Percentiles rank a stretch among this genome's conserved stretches.
phyloP scores from a whole-genome alignment of 2,797 vertebrate species.

The Monodelphis domestica region DNA sequence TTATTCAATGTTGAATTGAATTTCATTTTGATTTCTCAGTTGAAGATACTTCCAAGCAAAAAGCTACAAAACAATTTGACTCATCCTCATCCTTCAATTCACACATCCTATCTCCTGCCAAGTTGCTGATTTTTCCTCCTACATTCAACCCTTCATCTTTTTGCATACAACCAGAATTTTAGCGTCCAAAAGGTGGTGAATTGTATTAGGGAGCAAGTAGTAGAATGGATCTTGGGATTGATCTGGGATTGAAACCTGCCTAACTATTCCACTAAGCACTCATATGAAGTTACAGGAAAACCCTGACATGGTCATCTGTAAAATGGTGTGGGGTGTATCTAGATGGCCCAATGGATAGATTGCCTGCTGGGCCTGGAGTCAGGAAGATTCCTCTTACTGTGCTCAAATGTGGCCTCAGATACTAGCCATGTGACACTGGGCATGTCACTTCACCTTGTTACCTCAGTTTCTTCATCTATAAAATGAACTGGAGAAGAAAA shows the following conservation, averaged over 20 bases:
- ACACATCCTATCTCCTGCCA: not conserved
- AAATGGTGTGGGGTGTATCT: too few species aligned
- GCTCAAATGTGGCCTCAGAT: too few species aligned
- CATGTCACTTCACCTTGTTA: too few species aligned
- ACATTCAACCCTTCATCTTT: not conserved
- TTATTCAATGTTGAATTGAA: not conserved
- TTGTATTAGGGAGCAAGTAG: not conserved
- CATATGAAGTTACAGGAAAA: not conserved
- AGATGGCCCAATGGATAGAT: too few species aligned
- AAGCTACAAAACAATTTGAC: not conserved
- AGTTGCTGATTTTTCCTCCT: not conserved
- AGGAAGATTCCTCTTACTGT: too few species aligned
- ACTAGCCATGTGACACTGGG: too few species aligned
- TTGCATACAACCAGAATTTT: not conserved
- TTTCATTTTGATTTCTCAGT: slow-evolving; percentile 1
- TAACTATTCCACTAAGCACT: not conserved
- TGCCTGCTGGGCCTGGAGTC: too few species aligned
- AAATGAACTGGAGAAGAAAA: too few species aligned
- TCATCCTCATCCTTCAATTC: not conserved
- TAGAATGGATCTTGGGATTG: not conserved
- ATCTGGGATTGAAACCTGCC: not conserved
- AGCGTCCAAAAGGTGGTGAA: not conserved
- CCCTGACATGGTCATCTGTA: not conserved
- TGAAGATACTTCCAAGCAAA: not conserved
- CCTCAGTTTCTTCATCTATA: too few species aligned